phyloP scores from a whole-genome alignment of 1,140 invertebrate species.

The Schlechtendalia chinensis region DNA sequence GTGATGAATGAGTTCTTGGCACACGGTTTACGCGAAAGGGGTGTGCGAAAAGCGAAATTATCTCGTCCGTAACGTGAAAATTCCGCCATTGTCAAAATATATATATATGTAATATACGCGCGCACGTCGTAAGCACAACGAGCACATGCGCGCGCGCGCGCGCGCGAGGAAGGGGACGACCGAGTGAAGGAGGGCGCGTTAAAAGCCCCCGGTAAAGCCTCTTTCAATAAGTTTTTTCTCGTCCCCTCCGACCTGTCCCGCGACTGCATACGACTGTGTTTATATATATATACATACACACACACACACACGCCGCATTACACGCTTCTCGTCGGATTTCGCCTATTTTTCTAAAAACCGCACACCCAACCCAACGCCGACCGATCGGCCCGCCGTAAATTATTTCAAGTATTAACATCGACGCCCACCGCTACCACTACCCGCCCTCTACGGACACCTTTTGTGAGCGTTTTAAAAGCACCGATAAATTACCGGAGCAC shows the following conservation, averaged over 20 bases:
- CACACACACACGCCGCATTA: no score
- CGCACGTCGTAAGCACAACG: no score
- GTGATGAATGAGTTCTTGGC: slow-evolving; percentile 9
- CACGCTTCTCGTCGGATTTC: no score
- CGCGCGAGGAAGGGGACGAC: no score
- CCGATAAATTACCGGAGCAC: slow-evolving; percentile 27
- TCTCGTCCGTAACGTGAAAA: slow-evolving; percentile 23
- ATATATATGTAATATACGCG: background rate
- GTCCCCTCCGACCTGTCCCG: background rate
- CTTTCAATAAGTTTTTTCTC: slow-evolving; percentile 19
- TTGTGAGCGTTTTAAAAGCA: slow-evolving; percentile 38
- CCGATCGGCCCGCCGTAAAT: background rate
- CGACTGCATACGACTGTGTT: no score
- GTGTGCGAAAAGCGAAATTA: slow-evolving; percentile 7
- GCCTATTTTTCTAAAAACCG: slow-evolving; percentile 25
- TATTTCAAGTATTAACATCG: slow-evolving; percentile 37
- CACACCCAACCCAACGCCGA: background rate
- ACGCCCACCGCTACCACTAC: background rate
- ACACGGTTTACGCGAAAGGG: background rate
- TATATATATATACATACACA: no score
- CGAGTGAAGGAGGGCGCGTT: no score
- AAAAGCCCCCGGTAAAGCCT: background rate
- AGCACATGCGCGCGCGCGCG: no score
- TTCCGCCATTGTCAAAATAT: background rate
- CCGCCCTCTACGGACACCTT: no score